Conservation (phyloP, 2,113 vertebrate species). For the Sinocyclocheilus maitianheensis region DNA sequence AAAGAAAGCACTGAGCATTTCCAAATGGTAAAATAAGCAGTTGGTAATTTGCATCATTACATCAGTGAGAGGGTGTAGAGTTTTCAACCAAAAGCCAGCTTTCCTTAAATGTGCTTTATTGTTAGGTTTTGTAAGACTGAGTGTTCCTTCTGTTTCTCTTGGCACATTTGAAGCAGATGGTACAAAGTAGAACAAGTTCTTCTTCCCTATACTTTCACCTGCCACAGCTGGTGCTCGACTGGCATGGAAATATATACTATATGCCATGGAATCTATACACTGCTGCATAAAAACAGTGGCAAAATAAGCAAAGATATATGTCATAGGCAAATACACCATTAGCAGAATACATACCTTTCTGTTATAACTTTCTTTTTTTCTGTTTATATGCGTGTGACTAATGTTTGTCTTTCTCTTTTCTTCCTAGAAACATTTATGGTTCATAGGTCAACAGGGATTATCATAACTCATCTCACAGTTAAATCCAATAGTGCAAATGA, state of each 20-base stretch:
- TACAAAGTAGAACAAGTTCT: slow-evolving; percentile 11
- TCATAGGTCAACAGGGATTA: slow-evolving; percentile 11
- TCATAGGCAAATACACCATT: neutral
- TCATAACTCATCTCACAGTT: neutral
- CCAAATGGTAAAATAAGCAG: slow-evolving; percentile 61
- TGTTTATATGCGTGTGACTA: neutral
- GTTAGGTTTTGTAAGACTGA: neutral
- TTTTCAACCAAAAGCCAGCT: slow-evolving; percentile 28
- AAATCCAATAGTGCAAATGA: neutral
- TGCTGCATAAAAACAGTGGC: neutral
- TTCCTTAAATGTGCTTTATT: slow-evolving; percentile 37
- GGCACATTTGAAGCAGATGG: slow-evolving; percentile 48
- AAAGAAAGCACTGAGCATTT: slow-evolving; percentile 27
- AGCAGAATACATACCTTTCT: no score
- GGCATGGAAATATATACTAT: neutral
- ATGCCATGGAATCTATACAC: neutral
- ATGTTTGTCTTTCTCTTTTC: slow-evolving; percentile 10
- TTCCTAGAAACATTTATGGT: neutral
- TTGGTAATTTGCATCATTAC: slow-evolving; percentile 72
- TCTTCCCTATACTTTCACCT: slow-evolving; percentile 40
- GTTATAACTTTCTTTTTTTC: neutral
- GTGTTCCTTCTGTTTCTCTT: slow-evolving; percentile 59
- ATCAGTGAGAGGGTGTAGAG: slow-evolving; percentile 33
- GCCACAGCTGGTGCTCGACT: slow-evolving; percentile 6
- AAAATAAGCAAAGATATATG: neutral